phyloP scores from a whole-genome alignment of 2,888 invertebrate genomes.

The Drosophila buzzatii region DNA sequence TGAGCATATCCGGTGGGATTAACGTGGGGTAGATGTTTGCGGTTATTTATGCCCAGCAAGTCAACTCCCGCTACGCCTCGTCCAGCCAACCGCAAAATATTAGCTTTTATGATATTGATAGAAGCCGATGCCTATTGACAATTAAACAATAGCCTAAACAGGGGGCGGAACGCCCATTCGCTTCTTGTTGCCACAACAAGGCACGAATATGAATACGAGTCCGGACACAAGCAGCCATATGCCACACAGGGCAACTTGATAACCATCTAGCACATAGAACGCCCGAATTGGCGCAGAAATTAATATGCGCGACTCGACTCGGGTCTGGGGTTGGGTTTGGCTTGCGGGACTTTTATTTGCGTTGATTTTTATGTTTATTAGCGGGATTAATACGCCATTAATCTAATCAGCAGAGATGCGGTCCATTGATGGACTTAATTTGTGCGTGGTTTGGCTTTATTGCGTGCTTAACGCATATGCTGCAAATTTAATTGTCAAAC shows the following conservation, averaged over 20 bases:
- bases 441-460: constrained; percentile 21
- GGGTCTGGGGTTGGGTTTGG: constrained; percentile 1
- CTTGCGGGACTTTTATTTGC: constrained; percentile 61
- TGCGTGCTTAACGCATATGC: constrained; percentile 61
- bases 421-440: constrained; percentile 5
- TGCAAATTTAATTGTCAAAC: constrained; percentile 49
- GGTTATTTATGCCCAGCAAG: constrained; percentile 62
- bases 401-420: constrained; percentile 76
- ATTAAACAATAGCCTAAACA: constrained; percentile 77
- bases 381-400: constrained; percentile 80
- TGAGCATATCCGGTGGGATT: constrained; percentile 85
- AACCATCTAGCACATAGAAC: constrained; percentile 39
- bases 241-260: constrained; percentile 41
- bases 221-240: constrained; percentile 19
- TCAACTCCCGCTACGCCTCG: constrained; percentile 47
- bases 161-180: constrained; percentile 38
- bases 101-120: constrained; percentile 83
- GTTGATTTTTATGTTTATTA: constrained; percentile 79
- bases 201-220: constrained; percentile 1
- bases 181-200: constrained; percentile 55
- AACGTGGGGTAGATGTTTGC: constrained; percentile 70
- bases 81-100: constrained; percentile 82
- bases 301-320: constrained; percentile 53
- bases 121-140: constrained; percentile 84
- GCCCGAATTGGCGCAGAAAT: constrained; percentile 55